A percentile compares a stretch with the other conserved stretches of the same genome.
Conservation (phyloP, 2,113 vertebrate genomes). For the Urocitellus parryii region DNA sequence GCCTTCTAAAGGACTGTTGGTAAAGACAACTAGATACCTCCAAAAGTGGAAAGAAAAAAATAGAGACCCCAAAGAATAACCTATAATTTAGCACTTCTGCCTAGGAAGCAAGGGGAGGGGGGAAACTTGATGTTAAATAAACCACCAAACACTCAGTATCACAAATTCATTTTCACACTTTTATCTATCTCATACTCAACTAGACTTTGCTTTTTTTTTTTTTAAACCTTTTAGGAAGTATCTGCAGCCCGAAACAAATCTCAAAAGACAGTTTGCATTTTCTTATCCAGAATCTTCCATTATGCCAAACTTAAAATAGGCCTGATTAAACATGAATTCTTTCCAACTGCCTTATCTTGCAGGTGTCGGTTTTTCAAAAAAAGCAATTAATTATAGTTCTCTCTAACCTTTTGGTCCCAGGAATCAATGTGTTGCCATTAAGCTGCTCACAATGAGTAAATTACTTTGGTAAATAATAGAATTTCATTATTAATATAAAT, state of each 20-base stretch:
- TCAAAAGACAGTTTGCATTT: constrained; percentile 51
- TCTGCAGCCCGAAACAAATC: constrained; percentile 43
- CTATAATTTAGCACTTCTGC: constrained; percentile 72
- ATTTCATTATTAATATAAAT: constrained; percentile 77
- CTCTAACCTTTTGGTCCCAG: constrained; percentile 79
- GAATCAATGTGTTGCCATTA: constrained; percentile 76
- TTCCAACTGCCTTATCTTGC: constrained; percentile 75
- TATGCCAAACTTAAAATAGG: constrained; percentile 77
- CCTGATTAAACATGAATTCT: constrained; percentile 80
- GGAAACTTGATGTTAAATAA: constrained; percentile 9
- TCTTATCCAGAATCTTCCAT: constrained; percentile 79
- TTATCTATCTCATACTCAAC: neutral
- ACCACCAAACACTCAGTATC: neutral
- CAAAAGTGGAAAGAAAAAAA: constrained; percentile 68
- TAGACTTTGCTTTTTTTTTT: neutral
- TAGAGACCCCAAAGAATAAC: constrained; percentile 67
- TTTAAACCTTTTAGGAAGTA: constrained; percentile 55
- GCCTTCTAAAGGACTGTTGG: constrained; percentile 67
- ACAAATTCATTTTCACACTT: neutral
- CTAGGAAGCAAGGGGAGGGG: constrained; percentile 34
- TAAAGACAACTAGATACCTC: constrained; percentile 75
- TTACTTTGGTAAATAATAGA: constrained; percentile 75
- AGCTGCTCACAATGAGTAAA: constrained; percentile 74
- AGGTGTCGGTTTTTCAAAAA: constrained; percentile 74
- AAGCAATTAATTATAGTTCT: constrained; percentile 77